Percentiles rank a stretch among this genome's conserved stretches.
These are phyloP conservation scores for Drosophila histrio DNA, from an alignment of 2,888 invertebrate genomes.

Conservation along the genomic window DNA sequence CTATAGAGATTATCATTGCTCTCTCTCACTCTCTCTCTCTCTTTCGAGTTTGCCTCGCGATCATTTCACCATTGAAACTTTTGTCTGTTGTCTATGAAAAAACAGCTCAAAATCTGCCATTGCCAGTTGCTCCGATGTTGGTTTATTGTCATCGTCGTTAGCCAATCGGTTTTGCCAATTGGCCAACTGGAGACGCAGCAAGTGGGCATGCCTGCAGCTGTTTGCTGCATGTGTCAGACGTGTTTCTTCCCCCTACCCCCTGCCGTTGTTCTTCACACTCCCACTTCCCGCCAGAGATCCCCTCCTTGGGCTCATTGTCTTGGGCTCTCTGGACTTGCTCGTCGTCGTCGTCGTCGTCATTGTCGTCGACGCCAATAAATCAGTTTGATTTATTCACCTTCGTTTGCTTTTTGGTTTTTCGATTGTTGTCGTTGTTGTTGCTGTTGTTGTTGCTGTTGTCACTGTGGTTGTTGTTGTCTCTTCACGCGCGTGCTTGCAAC, in stretches of 20 bases:
- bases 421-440: conserved; percentile 56
- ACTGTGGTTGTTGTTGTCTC: conserved; percentile 52
- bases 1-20: too few species aligned
- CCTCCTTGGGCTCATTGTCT: conserved; percentile 39
- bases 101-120: conserved; percentile 44
- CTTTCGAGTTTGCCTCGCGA: neutral
- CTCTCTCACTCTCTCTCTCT: too few species aligned
- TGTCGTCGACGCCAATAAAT: conserved; percentile 77
- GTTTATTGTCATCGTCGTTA: conserved; percentile 25
- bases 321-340: conserved; percentile 29
- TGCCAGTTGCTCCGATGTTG: neutral
- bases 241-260: conserved; percentile 18
- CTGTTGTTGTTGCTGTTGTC: conserved; percentile 17
- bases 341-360: conserved; percentile 54
- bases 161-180: conserved; percentile 33
- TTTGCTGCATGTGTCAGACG: conserved; percentile 62
- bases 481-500: conserved; percentile 74
- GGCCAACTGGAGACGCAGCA: conserved; percentile 36
- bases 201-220: conserved; percentile 53
- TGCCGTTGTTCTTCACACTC: conserved; percentile 26
- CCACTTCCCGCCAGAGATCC: neutral
- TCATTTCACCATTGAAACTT: neutral
- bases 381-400: conserved; percentile 78
- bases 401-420: conserved; percentile 42
- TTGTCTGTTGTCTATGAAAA: conserved; percentile 32